Evolutionary conservation across 2,888 invertebrate genomes (phyloP).

Genomic region (Tipula vernalis): DNA sequence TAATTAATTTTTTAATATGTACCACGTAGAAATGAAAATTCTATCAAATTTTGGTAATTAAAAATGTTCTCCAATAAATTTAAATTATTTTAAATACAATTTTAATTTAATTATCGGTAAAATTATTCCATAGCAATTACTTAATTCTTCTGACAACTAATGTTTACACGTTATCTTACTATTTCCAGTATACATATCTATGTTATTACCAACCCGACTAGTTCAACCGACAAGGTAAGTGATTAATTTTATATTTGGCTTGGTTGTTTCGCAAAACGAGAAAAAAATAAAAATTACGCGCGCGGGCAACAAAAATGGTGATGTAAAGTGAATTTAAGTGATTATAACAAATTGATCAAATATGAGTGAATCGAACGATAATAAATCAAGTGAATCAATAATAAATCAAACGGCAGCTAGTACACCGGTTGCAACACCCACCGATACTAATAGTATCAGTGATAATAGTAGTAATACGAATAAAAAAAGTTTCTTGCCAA

Average conservation of each 20-base stretch:
- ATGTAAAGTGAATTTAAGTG: not conserved
- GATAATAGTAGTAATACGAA: not conserved
- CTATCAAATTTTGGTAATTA: too few relatives aligned
- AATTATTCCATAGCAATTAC: not conserved
- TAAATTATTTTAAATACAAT: too few relatives aligned
- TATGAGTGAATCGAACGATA: not conserved
- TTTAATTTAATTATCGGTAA: not conserved
- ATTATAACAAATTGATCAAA: not conserved
- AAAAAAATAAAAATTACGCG: not conserved
- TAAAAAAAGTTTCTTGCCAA: constrained; percentile 7
- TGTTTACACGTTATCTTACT: not conserved
- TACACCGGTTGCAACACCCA: not conserved
- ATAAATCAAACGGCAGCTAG: not conserved
- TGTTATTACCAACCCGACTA: not conserved
- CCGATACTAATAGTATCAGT: not conserved
- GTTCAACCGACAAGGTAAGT: not conserved
- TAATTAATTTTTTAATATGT: too few relatives aligned
- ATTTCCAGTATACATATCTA: not conserved
- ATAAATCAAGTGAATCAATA: not conserved
- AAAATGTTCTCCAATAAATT: too few relatives aligned
- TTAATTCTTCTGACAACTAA: not conserved
- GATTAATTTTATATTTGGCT: not conserved
- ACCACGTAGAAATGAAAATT: too few relatives aligned
- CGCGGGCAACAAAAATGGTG: not conserved
- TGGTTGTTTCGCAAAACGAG: not conserved